Conservation (phyloP, 2,113 vertebrate species). For the Eretmochelys imbricata region DNA sequence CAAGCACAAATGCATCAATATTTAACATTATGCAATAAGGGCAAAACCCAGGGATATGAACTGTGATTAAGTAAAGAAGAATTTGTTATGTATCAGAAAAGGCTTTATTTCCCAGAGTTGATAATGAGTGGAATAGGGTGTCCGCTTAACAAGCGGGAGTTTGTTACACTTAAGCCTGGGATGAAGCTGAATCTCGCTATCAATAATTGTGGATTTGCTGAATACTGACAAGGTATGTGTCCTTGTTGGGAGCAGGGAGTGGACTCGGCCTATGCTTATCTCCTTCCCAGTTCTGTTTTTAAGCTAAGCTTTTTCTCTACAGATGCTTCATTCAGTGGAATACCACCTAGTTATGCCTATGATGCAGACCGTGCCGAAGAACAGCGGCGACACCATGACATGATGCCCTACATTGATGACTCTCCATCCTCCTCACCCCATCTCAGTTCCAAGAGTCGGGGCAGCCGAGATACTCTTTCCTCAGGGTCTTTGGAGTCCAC, state of each 20-base stretch:
- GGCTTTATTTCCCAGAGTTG: not conserved
- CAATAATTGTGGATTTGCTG: not conserved
- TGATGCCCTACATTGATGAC: slow-evolving; percentile 94
- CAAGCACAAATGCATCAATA: not conserved
- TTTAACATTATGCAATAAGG: not conserved
- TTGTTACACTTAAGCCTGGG: not conserved
- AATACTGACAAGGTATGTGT: not conserved
- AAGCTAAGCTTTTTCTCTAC: slow-evolving; percentile 40
- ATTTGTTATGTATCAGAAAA: not conserved
- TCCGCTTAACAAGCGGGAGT: not conserved
- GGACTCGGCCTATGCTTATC: not conserved
- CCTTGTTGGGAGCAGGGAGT: not conserved
- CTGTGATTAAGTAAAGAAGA: not conserved
- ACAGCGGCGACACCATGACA: slow-evolving; percentile 89
- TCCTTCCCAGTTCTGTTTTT: not conserved
- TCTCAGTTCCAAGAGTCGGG: slow-evolving; percentile 93
- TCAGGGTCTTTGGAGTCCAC: slow-evolving; percentile 89
- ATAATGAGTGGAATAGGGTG: not conserved
- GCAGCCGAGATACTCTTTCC: slow-evolving; percentile 88
- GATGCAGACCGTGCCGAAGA: slow-evolving; percentile 91
- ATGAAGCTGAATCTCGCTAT: not conserved
- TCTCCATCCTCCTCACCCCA: slow-evolving; percentile 95
- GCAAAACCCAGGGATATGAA: not conserved
- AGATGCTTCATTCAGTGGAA: slow-evolving; percentile 89
- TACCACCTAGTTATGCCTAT: slow-evolving; percentile 85